Conservation (phyloP, 1,140 invertebrate genomes). For the Dermatophagoides farinae region DNA sequence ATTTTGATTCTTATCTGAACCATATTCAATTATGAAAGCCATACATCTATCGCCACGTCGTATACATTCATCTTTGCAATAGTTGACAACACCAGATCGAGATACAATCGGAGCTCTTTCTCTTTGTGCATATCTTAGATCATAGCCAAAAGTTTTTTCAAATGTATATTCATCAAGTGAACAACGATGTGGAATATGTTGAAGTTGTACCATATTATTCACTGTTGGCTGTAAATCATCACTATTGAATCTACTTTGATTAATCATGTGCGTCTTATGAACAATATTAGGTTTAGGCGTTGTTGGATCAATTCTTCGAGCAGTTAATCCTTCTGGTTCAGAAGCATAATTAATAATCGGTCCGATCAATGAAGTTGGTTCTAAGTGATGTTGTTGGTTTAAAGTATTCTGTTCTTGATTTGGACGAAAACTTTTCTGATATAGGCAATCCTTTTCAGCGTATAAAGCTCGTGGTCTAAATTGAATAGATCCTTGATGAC, state of each 20-base stretch:
- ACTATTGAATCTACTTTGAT: background rate
- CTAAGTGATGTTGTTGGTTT: background rate
- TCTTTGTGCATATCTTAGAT: conserved; percentile 20
- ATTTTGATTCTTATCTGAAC: conserved; percentile 23
- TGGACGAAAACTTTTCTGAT: conserved; percentile 5
- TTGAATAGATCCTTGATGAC: conserved; percentile 26
- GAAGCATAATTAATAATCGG: background rate
- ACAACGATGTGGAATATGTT: conserved; percentile 14
- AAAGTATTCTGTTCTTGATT: background rate
- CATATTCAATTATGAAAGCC: conserved; percentile 28
- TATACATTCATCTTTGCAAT: conserved; percentile 29
- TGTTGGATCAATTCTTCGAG: background rate
- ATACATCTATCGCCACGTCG: conserved; percentile 26
- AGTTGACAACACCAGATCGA: conserved; percentile 25
- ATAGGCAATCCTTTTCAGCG: conserved; percentile 26
- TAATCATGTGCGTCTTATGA: background rate
- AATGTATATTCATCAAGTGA: conserved; percentile 23
- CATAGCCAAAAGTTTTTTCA: conserved; percentile 28
- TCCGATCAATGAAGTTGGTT: background rate
- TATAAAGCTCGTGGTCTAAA: conserved; percentile 25
- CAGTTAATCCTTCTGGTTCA: background rate
- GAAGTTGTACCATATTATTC: background rate
- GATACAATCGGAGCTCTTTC: conserved; percentile 24
- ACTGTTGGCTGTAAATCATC: background rate
- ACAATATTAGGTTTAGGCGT: background rate